Percentiles rank a stretch among this genome's conserved stretches.
These are phyloP conservation scores for Trichogramma dendrolimi DNA, from an alignment of 2,888 invertebrate species.

Conservation along the genomic window DNA sequence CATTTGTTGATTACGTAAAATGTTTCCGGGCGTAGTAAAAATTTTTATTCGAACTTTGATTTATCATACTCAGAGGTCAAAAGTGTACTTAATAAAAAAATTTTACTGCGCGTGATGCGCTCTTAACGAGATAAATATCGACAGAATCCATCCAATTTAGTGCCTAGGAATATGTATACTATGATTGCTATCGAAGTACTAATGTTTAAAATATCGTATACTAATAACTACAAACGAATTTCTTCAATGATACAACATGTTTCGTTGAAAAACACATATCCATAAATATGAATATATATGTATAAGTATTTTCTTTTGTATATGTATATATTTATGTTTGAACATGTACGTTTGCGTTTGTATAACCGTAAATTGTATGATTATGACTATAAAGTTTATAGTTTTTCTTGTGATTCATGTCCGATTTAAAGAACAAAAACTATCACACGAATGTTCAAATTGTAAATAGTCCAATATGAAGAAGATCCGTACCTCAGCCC, in stretches of 20 bases:
- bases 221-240: background rate
- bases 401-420: too few relatives aligned
- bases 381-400: too few relatives aligned
- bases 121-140: conserved; percentile 20
- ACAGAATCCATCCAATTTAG: conserved; percentile 44
- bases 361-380: too few relatives aligned
- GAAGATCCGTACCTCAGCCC: too few relatives aligned
- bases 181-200: conserved; percentile 19
- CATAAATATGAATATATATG: background rate
- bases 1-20: too few relatives aligned
- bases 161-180: conserved; percentile 36
- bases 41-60: too few relatives aligned
- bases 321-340: conserved; percentile 4
- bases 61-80: too few relatives aligned
- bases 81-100: too few relatives aligned
- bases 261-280: background rate
- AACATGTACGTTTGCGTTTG: conserved; percentile 6
- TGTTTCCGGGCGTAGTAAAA: too few relatives aligned
- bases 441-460: conserved; percentile 39
- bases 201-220: too few relatives aligned
- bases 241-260: conserved; percentile 4
- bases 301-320: background rate
- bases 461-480: conserved; percentile 41
- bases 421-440: too few relatives aligned
- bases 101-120: too few relatives aligned